phyloP scores from a whole-genome alignment of 2,888 invertebrate genomes.

The Eulithis prunata region DNA sequence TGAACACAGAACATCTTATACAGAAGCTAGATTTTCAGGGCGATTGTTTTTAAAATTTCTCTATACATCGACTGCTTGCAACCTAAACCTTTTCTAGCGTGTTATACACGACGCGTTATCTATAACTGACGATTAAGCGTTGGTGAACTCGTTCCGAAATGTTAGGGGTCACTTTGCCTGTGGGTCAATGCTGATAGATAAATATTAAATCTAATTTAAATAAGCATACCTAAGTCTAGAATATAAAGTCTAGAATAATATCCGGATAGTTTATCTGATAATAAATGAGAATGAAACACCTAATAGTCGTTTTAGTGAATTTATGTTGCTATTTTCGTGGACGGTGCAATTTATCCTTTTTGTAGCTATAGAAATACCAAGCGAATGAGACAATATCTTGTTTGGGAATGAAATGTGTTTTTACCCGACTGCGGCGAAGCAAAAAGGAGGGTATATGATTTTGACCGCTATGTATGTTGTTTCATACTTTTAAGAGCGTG shows the following conservation, averaged over 20 bases:
- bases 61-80: too few species aligned
- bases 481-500: too few species aligned
- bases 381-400: constrained; percentile 4
- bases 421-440: too few species aligned
- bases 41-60: too few species aligned
- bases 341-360: constrained; percentile 5
- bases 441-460: too few species aligned
- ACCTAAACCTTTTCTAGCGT: too few species aligned
- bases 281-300: not conserved
- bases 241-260: constrained; percentile 12
- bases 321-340: not conserved
- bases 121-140: not conserved
- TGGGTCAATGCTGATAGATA: constrained; percentile 27
- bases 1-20: too few species aligned
- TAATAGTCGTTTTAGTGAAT: constrained; percentile 7
- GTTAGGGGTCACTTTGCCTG: constrained; percentile 29
- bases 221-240: constrained; percentile 6
- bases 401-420: not conserved
- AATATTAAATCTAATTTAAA: constrained; percentile 5
- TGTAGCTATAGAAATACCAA: not conserved
- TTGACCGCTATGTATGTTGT: too few species aligned
- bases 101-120: too few species aligned
- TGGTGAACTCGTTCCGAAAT: constrained; percentile 20
- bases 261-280: constrained; percentile 1
- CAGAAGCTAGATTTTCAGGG: too few species aligned